Evolutionary conservation across 2,797 vertebrate species (phyloP).

Genomic region (Acomys russatus): DNA sequence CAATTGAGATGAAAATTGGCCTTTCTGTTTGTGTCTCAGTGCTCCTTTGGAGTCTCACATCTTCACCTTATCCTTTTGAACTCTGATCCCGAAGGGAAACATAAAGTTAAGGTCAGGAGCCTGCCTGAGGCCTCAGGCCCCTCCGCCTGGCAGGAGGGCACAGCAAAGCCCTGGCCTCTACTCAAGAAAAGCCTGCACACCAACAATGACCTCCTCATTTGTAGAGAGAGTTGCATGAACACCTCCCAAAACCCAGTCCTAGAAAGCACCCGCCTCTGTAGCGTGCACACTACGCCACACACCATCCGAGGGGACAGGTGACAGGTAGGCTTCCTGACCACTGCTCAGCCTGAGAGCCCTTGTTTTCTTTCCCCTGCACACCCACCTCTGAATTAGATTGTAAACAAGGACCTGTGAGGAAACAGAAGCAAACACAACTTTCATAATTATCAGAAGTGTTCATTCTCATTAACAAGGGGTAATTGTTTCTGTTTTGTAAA

Average conservation of each 20-base stretch:
- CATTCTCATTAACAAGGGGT: conserved; percentile 89
- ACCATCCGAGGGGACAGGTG: not conserved
- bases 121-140: conserved; percentile 63
- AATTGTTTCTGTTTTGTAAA: conserved; percentile 92
- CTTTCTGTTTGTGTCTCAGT: conserved; percentile 68
- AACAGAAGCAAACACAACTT: conserved; percentile 87
- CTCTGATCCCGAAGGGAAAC: conserved; percentile 79
- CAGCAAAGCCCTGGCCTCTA: conserved; percentile 73
- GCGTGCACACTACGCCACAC: not conserved
- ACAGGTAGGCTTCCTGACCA: conserved; percentile 15
- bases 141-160: conserved; percentile 70
- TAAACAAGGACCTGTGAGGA: conserved; percentile 84
- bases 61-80: conserved; percentile 78
- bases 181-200: conserved; percentile 69
- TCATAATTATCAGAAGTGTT: conserved; percentile 88
- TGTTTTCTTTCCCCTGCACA: conserved; percentile 74
- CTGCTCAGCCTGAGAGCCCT: conserved; percentile 66
- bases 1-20: conserved; percentile 82
- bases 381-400: conserved; percentile 83
- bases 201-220: conserved; percentile 63
- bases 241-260: conserved; percentile 56
- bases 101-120: conserved; percentile 77
- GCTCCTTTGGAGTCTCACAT: conserved; percentile 79
- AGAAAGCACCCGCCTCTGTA: not conserved
- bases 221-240: conserved; percentile 66